Percentiles rank a stretch among this genome's conserved stretches.
These are phyloP conservation scores for Nesoenas mayeri DNA, from an alignment of 2,113 vertebrate species.

Conservation along the genomic window DNA sequence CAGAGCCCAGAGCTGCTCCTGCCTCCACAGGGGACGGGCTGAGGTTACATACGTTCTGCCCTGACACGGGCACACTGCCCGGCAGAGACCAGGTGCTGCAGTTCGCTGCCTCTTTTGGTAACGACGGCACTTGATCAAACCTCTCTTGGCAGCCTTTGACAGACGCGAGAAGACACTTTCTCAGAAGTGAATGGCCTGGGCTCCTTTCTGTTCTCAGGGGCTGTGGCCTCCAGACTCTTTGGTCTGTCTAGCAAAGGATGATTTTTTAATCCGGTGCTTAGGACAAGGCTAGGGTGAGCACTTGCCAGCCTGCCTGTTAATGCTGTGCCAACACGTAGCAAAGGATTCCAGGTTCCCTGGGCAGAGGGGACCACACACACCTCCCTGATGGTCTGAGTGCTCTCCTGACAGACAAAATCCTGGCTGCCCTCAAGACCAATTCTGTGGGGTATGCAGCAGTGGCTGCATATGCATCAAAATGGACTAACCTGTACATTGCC, in stretches of 20 bases:
- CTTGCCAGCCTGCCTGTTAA: not conserved
- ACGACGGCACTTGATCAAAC: not conserved
- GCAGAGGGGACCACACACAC: not conserved
- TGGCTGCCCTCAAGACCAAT: not conserved
- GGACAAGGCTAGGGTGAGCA: not conserved
- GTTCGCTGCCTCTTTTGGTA: constrained; percentile 16
- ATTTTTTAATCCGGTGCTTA: not conserved
- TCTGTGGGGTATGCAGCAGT: not conserved
- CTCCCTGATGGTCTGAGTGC: not conserved
- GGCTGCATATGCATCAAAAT: not conserved
- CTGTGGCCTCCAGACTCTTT: not conserved
- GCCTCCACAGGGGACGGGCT: not conserved
- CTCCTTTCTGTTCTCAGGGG: not conserved
- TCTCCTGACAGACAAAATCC: not conserved
- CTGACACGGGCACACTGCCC: not conserved
- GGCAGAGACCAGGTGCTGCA: not conserved
- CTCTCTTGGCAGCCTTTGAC: constrained; percentile 3
- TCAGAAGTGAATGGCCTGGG: not conserved
- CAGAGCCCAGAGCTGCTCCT: not conserved
- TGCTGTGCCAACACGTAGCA: accelerated
- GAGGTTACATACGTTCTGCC: not conserved
- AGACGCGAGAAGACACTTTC: not conserved
- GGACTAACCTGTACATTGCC: not conserved
- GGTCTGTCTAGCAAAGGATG: not conserved
- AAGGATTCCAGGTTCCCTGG: not conserved